Base-by-base conservation (phyloP, 2,797 vertebrate species). In the Champsocephalus esox region DNA sequence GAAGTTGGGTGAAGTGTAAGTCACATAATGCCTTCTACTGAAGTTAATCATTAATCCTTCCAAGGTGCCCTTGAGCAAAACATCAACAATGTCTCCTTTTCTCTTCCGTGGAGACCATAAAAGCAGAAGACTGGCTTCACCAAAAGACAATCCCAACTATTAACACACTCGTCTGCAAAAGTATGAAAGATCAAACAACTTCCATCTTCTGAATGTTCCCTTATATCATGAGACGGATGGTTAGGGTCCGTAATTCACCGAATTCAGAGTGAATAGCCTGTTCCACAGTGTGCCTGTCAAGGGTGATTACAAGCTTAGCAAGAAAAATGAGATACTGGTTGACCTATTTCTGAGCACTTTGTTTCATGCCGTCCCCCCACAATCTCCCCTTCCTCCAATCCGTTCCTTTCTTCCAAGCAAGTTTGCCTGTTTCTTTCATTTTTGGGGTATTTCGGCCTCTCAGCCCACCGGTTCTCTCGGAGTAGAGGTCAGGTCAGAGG, bases 401-500 rank as follows among this genome's bases (percentile, higher is more conserved):
- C 61, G 6, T 14, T 70, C 81, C 83, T 82, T 90, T 88, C 81
- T 88, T 78, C 81, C 65, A 55, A 67, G 75, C 70, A 67, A 81
- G 59, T 87, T 83, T 64, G 75, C 72, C 44, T 1, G 12, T 73
- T 84, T 77, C 80, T 88, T 87, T 88, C 69, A 38, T 68, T 77
- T 87, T 80, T 69, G 21, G 34, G 17, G 28, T 28, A 24, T 52
- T 67, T 12, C 76, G 62, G 66, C 45, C 70, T 59, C 79, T 79
- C 67, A 66, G 90, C 94, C 96, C 85, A 88, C 94, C 94, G 90
- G 95, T 93, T 88, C 76, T 45, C 76, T 66, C 52, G 3, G 77
- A 75, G 78, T 56, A 57, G 87, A 88, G 95, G 94, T 97, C 96
- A 90, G 97, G 96, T 86, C 97, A 96, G 90, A 97, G 97, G 92